phyloP scores from a whole-genome alignment of 2,797 vertebrate species.

The Pelodytes ibericus region DNA sequence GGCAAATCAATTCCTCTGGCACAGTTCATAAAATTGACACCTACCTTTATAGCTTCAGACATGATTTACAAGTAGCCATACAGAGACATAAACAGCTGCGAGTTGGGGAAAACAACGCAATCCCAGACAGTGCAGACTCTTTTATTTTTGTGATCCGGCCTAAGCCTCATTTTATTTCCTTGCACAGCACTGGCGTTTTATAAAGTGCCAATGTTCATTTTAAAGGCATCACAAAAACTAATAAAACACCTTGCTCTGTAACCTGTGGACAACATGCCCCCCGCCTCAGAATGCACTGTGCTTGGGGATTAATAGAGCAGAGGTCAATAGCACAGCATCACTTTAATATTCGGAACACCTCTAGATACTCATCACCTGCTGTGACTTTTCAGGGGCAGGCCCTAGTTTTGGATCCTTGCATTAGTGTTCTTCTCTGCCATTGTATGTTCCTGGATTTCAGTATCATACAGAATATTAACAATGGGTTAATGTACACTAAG shows the following conservation, averaged over 20 bases:
- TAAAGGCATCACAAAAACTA: conserved; percentile 45
- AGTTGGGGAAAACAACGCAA: conserved; percentile 10
- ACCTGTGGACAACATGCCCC: conserved; percentile 10
- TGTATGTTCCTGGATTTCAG: too few relatives aligned
- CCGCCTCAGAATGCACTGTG: neutral
- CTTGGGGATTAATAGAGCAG: neutral
- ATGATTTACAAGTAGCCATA: conserved; percentile 50
- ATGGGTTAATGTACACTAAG: too few relatives aligned
- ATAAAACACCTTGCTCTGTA: conserved; percentile 46
- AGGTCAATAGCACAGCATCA: neutral
- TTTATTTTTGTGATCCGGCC: neutral
- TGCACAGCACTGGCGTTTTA: conserved; percentile 4
- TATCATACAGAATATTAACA: too few relatives aligned
- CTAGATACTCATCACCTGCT: neutral
- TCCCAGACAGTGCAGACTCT: conserved; percentile 15
- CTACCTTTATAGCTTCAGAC: conserved; percentile 47
- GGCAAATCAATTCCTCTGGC: conserved; percentile 33
- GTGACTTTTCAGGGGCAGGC: neutral
- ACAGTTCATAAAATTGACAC: conserved; percentile 40
- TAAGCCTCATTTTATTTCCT: conserved; percentile 28
- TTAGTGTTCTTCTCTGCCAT: too few relatives aligned
- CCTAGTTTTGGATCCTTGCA: neutral
- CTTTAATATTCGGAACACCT: neutral
- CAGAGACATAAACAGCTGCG: conserved; percentile 47
- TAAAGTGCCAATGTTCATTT: conserved; percentile 37